A percentile compares a stretch with the other conserved stretches of the same genome.
phyloP scores from a whole-genome alignment of 2,113 vertebrate species.

The Macrotus californicus region DNA sequence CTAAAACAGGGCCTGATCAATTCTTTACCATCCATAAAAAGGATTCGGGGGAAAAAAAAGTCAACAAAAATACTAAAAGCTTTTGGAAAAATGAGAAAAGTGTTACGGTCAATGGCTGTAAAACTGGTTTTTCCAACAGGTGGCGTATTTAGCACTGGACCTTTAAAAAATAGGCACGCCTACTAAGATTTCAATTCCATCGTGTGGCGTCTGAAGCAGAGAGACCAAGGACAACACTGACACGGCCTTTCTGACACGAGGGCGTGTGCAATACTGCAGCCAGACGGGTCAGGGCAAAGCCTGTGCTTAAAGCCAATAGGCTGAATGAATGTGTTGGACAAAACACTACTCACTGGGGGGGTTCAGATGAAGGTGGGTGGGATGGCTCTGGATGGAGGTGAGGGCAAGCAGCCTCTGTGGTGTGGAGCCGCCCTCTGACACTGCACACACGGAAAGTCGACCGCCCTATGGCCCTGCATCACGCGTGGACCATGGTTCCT shows the following conservation, averaged over 20 bases:
- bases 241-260: neutral
- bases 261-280: rapidly evolving
- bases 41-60: neutral
- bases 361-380: neutral
- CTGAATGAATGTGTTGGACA: neutral
- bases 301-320: too few species aligned
- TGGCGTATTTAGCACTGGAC: neutral
- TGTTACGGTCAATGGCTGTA: neutral
- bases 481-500: neutral
- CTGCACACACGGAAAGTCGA: rapidly evolving
- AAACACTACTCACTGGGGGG: rapidly evolving
- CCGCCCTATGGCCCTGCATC: rapidly evolving
- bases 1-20: neutral
- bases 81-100: neutral
- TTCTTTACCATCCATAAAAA: neutral
- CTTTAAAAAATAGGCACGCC: neutral
- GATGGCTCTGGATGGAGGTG: neutral
- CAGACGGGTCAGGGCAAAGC: neutral
- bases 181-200: neutral
- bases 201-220: neutral
- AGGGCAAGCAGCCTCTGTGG: neutral
- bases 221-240: neutral
- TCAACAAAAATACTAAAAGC: neutral
- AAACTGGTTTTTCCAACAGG: neutral
- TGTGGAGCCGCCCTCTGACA: rapidly evolving